Conservation (phyloP, 2,888 invertebrate genomes). For the Tetanocera ferruginea region DNA sequence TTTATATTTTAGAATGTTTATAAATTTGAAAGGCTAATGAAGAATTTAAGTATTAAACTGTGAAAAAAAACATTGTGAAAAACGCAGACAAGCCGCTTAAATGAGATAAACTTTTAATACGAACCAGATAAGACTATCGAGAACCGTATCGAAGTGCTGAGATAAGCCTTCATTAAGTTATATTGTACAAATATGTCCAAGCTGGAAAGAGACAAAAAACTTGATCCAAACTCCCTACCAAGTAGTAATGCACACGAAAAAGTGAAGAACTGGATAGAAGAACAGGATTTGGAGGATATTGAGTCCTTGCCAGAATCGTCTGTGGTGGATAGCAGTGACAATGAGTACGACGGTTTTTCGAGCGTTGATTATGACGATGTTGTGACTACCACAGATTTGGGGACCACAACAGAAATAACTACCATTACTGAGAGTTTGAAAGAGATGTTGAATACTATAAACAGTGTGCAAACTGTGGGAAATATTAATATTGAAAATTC, state of each 20-base stretch:
- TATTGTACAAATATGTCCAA: neutral
- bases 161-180: neutral
- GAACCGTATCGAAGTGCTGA: too few relatives aligned
- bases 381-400: neutral
- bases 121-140: too few relatives aligned
- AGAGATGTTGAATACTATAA: conserved; percentile 61
- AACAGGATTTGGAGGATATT: neutral
- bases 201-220: neutral
- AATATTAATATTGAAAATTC: conserved; percentile 70
- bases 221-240: neutral
- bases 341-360: neutral
- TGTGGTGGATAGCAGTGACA: conserved; percentile 9
- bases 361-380: neutral
- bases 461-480: conserved; percentile 61
- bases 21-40: too few relatives aligned
- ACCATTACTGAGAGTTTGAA: conserved; percentile 58
- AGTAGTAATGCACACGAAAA: neutral
- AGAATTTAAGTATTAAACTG: too few relatives aligned
- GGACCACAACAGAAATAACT: conserved; percentile 43
- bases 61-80: too few relatives aligned
- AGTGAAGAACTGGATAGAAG: conserved; percentile 4
- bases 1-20: too few relatives aligned
- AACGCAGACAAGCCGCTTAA: too few relatives aligned
- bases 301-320: conserved; percentile 6
- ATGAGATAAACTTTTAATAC: too few relatives aligned